These are phyloP conservation scores for Drosophila micromelanica DNA, from an alignment of 1,140 invertebrate genomes.

Conservation along the genomic window DNA sequence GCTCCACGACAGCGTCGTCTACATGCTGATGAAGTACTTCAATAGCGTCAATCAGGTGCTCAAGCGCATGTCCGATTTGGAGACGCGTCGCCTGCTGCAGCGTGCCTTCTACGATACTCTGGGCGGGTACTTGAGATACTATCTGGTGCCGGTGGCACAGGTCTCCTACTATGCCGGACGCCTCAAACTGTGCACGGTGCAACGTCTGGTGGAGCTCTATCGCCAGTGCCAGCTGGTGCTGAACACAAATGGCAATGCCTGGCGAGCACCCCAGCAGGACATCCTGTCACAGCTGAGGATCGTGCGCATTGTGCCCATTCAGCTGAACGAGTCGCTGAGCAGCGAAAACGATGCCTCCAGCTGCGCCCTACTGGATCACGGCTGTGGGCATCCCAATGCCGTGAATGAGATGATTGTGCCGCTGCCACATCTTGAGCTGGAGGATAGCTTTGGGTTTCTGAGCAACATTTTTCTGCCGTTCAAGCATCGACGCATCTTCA, in stretches of 20 bases:
- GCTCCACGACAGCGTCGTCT: slow-evolving; percentile 48
- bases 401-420: slow-evolving; percentile 61
- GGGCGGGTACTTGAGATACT: slow-evolving; percentile 73
- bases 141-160: slow-evolving; percentile 70
- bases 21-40: slow-evolving; percentile 72
- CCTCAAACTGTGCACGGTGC: slow-evolving; percentile 55
- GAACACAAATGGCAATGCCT: slow-evolving; percentile 81
- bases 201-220: slow-evolving; percentile 60
- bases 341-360: slow-evolving; percentile 44
- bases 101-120: slow-evolving; percentile 74
- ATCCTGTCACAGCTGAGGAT: slow-evolving; percentile 43
- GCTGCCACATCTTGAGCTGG: slow-evolving; percentile 64
- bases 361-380: slow-evolving; percentile 62
- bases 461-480: slow-evolving; percentile 78
- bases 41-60: slow-evolving; percentile 70
- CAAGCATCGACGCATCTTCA: slow-evolving; percentile 66
- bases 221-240: slow-evolving; percentile 60
- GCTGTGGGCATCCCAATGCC: slow-evolving; percentile 10
- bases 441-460: slow-evolving; percentile 55
- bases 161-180: slow-evolving; percentile 77
- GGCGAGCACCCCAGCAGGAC: slow-evolving; percentile 52
- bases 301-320: slow-evolving; percentile 42
- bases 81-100: slow-evolving; percentile 48
- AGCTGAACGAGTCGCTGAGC: slow-evolving; percentile 7
- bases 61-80: slow-evolving; percentile 38